Conservation (phyloP, 2,888 invertebrate genomes). For the Apotomis capreana region DNA sequence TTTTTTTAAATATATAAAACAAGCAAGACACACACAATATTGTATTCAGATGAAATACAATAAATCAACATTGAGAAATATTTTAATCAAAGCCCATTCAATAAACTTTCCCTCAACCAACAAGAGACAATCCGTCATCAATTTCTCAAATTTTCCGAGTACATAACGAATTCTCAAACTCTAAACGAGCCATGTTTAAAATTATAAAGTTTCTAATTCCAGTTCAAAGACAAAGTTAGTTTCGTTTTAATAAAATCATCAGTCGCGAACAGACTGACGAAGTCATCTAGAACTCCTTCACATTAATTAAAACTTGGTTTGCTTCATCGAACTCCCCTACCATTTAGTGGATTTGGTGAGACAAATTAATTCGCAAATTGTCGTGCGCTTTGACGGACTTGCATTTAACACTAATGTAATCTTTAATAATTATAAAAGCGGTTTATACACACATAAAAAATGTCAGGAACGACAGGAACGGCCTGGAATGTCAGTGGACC, state of each 20-base stretch:
- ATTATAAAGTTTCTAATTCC: conserved; percentile 29
- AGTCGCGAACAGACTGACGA: conserved; percentile 28
- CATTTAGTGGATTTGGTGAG: conserved; percentile 25
- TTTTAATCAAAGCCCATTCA: neutral
- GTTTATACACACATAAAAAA: no score
- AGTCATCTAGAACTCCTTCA: conserved; percentile 36
- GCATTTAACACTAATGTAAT: neutral
- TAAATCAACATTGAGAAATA: no score
- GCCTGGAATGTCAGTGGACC: no score
- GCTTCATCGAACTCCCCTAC: conserved; percentile 35
- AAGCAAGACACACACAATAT: no score
- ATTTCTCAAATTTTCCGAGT: neutral
- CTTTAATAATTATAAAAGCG: neutral
- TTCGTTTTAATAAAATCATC: conserved; percentile 37
- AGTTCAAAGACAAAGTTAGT: conserved; percentile 28
- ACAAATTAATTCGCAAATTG: neutral
- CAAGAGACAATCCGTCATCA: conserved; percentile 1
- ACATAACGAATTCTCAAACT: conserved; percentile 3
- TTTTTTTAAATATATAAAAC: no score
- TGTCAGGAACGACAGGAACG: no score
- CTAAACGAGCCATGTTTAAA: conserved; percentile 16
- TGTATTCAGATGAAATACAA: no score
- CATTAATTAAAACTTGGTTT: conserved; percentile 46
- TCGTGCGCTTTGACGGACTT: neutral
- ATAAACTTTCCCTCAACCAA: neutral